Conservation (phyloP, 2,888 invertebrate species). For the Andrena marginata region DNA sequence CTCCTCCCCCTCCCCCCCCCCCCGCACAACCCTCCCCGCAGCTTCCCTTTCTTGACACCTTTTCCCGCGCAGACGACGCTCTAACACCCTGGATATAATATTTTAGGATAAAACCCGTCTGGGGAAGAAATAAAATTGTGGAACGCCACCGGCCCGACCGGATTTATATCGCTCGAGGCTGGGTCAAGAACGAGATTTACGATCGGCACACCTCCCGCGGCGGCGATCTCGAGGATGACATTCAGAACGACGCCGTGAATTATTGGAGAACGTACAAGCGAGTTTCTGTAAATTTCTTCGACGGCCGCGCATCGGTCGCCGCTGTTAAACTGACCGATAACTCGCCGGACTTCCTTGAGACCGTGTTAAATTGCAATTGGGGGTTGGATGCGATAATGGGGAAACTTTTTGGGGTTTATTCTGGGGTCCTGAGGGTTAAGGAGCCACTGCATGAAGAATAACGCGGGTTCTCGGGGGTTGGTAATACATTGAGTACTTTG, state of each 20-base stretch:
- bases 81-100: slow-evolving; percentile 47
- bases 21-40: too few species aligned
- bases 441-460: too few species aligned
- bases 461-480: too few species aligned
- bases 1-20: background rate
- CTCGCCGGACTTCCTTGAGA: background rate
- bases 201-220: slow-evolving; percentile 42
- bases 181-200: slow-evolving; percentile 64
- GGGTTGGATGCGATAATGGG: background rate
- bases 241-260: slow-evolving; percentile 43
- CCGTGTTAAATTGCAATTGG: background rate
- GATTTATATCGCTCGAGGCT: slow-evolving; percentile 52
- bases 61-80: slow-evolving; percentile 1
- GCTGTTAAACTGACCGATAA: slow-evolving; percentile 2
- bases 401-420: background rate
- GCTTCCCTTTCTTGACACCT: background rate
- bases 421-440: too few species aligned
- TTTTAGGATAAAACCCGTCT: slow-evolving; percentile 60
- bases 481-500: too few species aligned
- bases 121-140: slow-evolving; percentile 58
- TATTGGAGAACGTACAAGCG: slow-evolving; percentile 35
- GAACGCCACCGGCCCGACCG: slow-evolving; percentile 29
- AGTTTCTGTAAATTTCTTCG: slow-evolving; percentile 41
- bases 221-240: slow-evolving; percentile 42
- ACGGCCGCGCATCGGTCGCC: background rate